Percentiles rank a stretch among this genome's conserved stretches.
Conservation (phyloP, 2,888 invertebrate species). For the Amphimallon solstitiale region DNA sequence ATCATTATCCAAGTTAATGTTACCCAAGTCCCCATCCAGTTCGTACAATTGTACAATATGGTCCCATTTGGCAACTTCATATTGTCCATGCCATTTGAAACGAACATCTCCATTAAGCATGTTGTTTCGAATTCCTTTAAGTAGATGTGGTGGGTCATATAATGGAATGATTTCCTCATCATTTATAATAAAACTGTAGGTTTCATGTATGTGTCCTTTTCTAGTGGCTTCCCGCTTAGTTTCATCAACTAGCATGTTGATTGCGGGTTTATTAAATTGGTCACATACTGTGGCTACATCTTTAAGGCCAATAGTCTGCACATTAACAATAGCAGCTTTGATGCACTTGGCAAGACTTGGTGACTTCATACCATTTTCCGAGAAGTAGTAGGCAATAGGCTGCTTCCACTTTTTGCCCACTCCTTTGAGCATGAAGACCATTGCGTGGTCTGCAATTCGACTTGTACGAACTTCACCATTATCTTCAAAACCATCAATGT, state of each 20-base stretch:
- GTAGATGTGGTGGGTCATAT: constrained; percentile 38
- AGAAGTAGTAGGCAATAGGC: constrained; percentile 9
- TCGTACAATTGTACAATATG: no score
- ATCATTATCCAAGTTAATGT: no score
- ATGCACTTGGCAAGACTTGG: constrained; percentile 17
- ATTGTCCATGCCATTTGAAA: constrained; percentile 21
- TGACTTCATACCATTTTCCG: constrained; percentile 6
- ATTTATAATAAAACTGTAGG: constrained; percentile 10
- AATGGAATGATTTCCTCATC: constrained; percentile 26
- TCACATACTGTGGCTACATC: constrained; percentile 10
- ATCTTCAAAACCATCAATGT: constrained; percentile 4
- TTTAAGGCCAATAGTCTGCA: not conserved
- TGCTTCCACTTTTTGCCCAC: constrained; percentile 21
- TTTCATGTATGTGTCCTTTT: not conserved
- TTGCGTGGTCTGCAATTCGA: not conserved
- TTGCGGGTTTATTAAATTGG: constrained; percentile 15
- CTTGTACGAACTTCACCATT: not conserved
- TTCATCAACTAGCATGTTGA: constrained; percentile 5
- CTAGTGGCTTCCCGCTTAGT: not conserved
- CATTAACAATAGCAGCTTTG: constrained; percentile 21
- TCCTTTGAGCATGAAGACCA: not conserved
- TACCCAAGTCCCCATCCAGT: no score
- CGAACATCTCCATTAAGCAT: constrained; percentile 27
- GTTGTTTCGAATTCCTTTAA: constrained; percentile 36
- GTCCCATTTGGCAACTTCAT: no score